Evolutionary conservation across 2,113 vertebrate species (phyloP).

Genomic region (Corythornis cristatus): DNA sequence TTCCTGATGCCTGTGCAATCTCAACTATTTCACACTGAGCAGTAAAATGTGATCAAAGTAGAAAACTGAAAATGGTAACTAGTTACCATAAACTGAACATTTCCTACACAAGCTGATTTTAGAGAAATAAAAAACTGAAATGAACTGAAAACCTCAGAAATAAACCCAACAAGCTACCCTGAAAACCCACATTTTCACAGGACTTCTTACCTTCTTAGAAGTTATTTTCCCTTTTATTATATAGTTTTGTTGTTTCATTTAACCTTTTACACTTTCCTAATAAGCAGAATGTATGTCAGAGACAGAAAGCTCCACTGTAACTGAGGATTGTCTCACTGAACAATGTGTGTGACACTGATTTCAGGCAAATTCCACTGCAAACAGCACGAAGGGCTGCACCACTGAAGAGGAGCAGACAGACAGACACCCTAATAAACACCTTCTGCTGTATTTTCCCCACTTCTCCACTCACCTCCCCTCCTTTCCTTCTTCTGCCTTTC

Average conservation of each 20-base stretch:
- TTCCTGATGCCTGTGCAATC: background rate
- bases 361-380: background rate
- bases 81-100: background rate
- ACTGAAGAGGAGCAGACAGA: background rate
- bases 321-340: background rate
- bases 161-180: background rate
- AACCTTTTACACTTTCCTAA: background rate
- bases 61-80: background rate
- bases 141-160: background rate
- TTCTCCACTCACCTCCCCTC: background rate
- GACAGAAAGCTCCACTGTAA: background rate
- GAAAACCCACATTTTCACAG: background rate
- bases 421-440: background rate
- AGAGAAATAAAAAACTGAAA: too few species aligned
- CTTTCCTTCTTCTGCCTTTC: background rate
- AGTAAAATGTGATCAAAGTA: background rate
- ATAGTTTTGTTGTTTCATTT: background rate
- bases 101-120: background rate
- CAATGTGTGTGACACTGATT: background rate
- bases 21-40: background rate
- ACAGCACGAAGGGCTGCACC: background rate
- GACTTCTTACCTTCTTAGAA: slow-evolving; percentile 14
- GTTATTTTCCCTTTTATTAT: background rate
- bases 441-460: background rate
- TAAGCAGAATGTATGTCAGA: background rate